Conservation (phyloP, 2,888 invertebrate species). For the Leptopilina myrica region DNA sequence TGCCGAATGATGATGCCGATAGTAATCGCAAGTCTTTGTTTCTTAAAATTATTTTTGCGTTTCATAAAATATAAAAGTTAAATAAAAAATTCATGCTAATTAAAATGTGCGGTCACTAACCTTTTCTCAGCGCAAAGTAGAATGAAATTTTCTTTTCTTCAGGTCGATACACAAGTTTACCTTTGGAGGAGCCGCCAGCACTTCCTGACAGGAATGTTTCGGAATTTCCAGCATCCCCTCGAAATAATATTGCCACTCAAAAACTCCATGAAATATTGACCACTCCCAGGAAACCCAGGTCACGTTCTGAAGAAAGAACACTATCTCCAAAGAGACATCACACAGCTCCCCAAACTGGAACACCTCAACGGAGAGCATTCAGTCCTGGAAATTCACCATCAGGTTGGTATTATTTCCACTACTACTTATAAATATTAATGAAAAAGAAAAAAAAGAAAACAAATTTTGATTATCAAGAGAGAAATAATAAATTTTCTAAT, state of each 20-base stretch:
- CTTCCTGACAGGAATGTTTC: conserved; percentile 69
- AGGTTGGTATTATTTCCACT: conserved; percentile 55
- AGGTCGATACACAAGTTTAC: conserved; percentile 73
- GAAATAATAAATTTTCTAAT: background rate
- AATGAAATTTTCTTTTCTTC: conserved; percentile 35
- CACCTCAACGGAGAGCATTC: conserved; percentile 77
- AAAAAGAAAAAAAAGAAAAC: too few species aligned
- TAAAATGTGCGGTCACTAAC: too few species aligned
- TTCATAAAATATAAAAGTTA: too few species aligned
- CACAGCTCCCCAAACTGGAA: conserved; percentile 70
- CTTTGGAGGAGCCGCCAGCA: conserved; percentile 74
- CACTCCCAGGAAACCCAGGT: conserved; percentile 82
- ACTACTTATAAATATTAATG: too few species aligned
- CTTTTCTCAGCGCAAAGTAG: background rate
- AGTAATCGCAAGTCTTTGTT: too few species aligned
- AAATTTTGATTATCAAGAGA: background rate
- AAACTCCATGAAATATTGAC: conserved; percentile 86
- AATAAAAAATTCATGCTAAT: too few species aligned
- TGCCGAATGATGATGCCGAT: too few species aligned
- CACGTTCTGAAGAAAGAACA: conserved; percentile 71
- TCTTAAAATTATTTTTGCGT: too few species aligned
- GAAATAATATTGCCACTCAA: conserved; percentile 85
- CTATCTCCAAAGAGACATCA: conserved; percentile 69
- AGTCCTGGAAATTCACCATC: conserved; percentile 73
- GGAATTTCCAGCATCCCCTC: conserved; percentile 56